Base-by-base conservation (phyloP, 2,888 invertebrate species). In the Eupithecia exiguata region DNA sequence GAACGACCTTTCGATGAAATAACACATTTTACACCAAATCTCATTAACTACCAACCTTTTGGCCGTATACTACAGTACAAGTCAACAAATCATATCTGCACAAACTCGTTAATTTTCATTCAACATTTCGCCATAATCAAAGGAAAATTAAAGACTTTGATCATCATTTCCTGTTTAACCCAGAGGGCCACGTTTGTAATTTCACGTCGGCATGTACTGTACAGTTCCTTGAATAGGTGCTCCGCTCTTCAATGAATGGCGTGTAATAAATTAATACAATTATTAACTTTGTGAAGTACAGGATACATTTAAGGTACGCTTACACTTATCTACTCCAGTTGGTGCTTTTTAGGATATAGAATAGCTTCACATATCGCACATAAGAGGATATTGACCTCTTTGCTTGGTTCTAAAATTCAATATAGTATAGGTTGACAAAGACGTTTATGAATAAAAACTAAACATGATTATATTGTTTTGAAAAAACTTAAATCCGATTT, bases 121-220 rank as follows among this genome's bases (percentile, higher is more conserved):
- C 10, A 65, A 65, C 38, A 65, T 36, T 65, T 65, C 21, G 36
- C n/a, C 35, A 10, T 65, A 38, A 65, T 65, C 63, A 65, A 65
- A 65, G 63, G 36, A 38, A 65, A 65, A 65, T 65, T n/a, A 65
- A 65, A 21, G 63, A 65, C 63, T 65, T 65, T 65, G 63, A 65
- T 65, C 36, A 35, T 61, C 14, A 35, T 65, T 65, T 65, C 36
- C 38, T 65, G 36, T 65, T 65, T 38, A 1, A 35, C 36, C 36
- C 18, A 65, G 35, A 30, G 62, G 10, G 18, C 62, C 35, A 62
- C 35, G 62, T 35, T 62, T 62, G 62, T 16, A 30, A 62, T 25
- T 16, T 30, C 62, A 35, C 18, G 7, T 62, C 18, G 62, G 62
- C 35, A 5, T 9, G 62, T 35, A 62, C 62, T 9, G 62, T 35